These are phyloP conservation scores for Trachemys scripta DNA, from an alignment of 2,113 vertebrate genomes.

Conservation along the genomic window DNA sequence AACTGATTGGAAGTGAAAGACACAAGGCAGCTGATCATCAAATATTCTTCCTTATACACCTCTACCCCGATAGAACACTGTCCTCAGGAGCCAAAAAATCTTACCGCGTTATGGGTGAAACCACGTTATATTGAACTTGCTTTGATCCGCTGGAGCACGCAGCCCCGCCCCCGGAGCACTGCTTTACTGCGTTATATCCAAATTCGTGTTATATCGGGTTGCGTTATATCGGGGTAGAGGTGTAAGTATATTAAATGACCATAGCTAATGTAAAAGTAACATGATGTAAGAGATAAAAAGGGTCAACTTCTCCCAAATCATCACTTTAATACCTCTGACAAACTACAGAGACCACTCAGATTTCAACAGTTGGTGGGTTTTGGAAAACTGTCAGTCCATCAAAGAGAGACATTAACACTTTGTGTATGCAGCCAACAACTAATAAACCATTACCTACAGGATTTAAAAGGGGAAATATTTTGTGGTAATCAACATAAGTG, in stretches of 20 bases:
- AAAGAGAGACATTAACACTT: slow-evolving; percentile 52
- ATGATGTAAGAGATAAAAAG: slow-evolving; percentile 57
- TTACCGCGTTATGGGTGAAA: too few relatives aligned
- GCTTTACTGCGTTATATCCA: too few relatives aligned
- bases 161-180: too few relatives aligned
- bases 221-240: too few relatives aligned
- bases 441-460: slow-evolving; percentile 20
- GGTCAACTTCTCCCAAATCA: slow-evolving; percentile 54
- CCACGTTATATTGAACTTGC: too few relatives aligned
- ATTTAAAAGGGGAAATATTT: slow-evolving; percentile 34
- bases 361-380: slow-evolving; percentile 39
- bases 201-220: too few relatives aligned
- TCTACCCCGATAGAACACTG: too few relatives aligned
- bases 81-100: too few relatives aligned
- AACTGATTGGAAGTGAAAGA: slow-evolving; percentile 1
- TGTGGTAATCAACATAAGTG: slow-evolving; percentile 57
- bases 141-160: too few relatives aligned
- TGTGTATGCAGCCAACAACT: slow-evolving; percentile 54
- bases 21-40: background rate
- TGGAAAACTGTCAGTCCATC: slow-evolving; percentile 51
- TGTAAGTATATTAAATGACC: slow-evolving; percentile 32
- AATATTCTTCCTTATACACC: slow-evolving; percentile 15
- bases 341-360: slow-evolving; percentile 44
- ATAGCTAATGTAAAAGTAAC: slow-evolving; percentile 30
- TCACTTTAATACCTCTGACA: slow-evolving; percentile 42